These are phyloP conservation scores for Prochilodus magdalenae DNA, from an alignment of 2,113 vertebrate species.

Conservation along the genomic window DNA sequence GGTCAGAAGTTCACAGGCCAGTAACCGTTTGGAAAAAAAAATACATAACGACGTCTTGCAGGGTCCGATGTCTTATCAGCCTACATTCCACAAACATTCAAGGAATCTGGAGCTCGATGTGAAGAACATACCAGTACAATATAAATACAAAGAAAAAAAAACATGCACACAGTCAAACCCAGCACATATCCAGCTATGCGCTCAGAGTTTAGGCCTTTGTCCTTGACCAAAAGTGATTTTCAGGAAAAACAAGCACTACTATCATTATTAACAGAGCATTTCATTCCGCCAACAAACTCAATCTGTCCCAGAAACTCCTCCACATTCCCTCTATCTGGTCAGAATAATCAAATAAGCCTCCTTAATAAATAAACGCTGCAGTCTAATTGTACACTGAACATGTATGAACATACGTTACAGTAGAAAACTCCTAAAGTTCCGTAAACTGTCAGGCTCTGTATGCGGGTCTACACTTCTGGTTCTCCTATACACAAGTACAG, in stretches of 20 bases:
- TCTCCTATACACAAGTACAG: too few relatives aligned
- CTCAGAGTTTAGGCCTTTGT: slow-evolving; percentile 9
- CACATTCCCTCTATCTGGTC: not conserved
- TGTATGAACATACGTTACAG: not conserved
- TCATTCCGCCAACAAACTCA: not conserved
- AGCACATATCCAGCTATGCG: too few relatives aligned
- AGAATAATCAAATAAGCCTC: not conserved
- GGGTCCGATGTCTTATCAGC: slow-evolving; percentile 10
- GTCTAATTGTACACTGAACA: not conserved
- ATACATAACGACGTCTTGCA: not conserved
- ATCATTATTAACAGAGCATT: too few relatives aligned
- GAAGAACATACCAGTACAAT: slow-evolving; percentile 35
- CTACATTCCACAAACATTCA: slow-evolving; percentile 11
- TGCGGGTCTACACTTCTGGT: too few relatives aligned
- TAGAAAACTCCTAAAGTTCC: too few relatives aligned
- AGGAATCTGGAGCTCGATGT: slow-evolving; percentile 28
- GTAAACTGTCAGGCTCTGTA: too few relatives aligned
- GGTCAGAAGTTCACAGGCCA: not conserved
- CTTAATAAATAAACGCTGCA: not conserved
- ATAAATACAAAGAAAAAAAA: slow-evolving; percentile 34
- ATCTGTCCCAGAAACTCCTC: not conserved
- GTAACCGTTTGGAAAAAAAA: not conserved
- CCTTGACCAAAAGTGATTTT: not conserved
- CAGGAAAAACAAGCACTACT: not conserved
- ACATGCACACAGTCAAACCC: not conserved